A percentile compares a stretch with the other conserved stretches of the same genome.
phyloP scores from a whole-genome alignment of 2,113 vertebrate species.

The Nibea coibor region DNA sequence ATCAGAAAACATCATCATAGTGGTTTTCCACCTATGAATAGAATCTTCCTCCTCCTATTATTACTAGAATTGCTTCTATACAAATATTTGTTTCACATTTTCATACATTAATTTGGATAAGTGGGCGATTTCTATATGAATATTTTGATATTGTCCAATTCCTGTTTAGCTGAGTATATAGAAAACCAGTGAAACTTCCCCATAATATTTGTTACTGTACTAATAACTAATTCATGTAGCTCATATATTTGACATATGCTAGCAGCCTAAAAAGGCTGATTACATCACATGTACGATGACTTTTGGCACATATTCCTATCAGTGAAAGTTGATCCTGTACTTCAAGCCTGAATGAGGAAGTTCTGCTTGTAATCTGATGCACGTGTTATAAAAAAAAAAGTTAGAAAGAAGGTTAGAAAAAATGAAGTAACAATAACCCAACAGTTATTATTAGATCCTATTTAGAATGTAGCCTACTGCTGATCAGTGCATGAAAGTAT shows the following conservation, averaged over 20 bases:
- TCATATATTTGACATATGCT: too few species aligned
- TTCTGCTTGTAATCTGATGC: not conserved
- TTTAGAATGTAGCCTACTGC: not conserved
- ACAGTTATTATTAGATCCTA: not conserved
- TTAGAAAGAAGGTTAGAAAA: too few species aligned
- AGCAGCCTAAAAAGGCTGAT: conserved; percentile 12
- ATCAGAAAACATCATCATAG: not conserved
- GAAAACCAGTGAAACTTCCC: too few species aligned
- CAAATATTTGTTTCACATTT: not conserved
- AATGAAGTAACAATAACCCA: too few species aligned
- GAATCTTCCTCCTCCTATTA: not conserved
- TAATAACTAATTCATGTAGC: too few species aligned
- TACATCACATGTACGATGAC: not conserved
- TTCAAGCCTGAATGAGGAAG: not conserved
- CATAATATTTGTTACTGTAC: too few species aligned
- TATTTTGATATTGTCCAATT: too few species aligned
- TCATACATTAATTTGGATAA: not conserved
- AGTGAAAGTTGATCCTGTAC: not conserved
- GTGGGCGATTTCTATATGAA: too few species aligned
- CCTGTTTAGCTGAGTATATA: not conserved
- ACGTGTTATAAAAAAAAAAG: not conserved
- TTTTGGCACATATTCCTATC: too few species aligned
- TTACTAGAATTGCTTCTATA: not conserved
- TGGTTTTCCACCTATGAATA: not conserved
- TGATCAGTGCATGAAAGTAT: not conserved